phyloP scores from a whole-genome alignment of 2,797 vertebrate species.

The Rhinophrynus dorsalis region DNA sequence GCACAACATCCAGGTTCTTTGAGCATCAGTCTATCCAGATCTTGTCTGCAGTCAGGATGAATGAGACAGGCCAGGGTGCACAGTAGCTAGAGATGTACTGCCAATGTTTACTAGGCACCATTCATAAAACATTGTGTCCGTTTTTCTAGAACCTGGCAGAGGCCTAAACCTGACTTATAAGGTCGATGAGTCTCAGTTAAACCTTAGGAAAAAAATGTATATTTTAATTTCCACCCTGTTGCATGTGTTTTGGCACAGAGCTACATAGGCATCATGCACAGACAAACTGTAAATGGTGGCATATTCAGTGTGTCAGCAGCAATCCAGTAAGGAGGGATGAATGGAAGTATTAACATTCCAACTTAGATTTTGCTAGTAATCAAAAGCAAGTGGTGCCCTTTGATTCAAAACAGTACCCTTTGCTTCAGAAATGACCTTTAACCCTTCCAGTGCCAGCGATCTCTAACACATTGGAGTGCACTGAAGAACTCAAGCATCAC shows the following conservation, averaged over 20 bases:
- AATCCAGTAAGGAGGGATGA: not conserved
- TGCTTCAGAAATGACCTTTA: no score
- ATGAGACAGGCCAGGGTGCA: not conserved
- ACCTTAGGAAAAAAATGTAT: not conserved
- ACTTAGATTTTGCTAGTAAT: not conserved
- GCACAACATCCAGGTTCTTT: conserved; percentile 4
- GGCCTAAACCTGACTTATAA: not conserved
- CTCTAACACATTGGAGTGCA: no score
- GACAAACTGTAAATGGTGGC: not conserved
- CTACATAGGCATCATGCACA: not conserved
- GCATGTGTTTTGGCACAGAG: not conserved
- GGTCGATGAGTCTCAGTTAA: conserved; percentile 18
- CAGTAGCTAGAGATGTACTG: not conserved
- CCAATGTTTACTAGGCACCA: not conserved
- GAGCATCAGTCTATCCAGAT: conserved; percentile 15
- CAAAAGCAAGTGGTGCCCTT: not conserved
- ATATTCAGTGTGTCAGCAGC: not conserved
- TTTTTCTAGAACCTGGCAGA: conserved; percentile 10
- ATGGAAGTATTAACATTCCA: not conserved
- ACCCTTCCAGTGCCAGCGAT: no score
- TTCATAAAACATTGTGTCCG: conserved; percentile 5
- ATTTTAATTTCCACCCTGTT: not conserved
- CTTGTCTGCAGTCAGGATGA: conserved; percentile 14
- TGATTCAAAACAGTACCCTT: not conserved
- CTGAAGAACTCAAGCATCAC: no score